Evolutionary conservation across 1,140 invertebrate species (phyloP).

Genomic region (Hestina assimilis): DNA sequence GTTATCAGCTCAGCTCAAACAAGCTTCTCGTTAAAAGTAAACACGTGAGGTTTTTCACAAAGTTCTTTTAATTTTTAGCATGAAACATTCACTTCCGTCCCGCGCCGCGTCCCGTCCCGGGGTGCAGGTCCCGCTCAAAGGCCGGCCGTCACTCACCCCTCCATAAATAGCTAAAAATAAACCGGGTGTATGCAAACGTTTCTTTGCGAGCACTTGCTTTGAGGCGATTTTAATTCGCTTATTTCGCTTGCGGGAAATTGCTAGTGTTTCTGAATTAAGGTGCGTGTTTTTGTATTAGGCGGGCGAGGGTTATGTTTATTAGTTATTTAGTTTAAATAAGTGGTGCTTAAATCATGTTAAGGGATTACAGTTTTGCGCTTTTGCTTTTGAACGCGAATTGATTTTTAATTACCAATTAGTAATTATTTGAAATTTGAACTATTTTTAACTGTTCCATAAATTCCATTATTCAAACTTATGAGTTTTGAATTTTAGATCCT

Average conservation of each 20-base stretch:
- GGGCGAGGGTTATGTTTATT: background rate
- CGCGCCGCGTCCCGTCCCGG: conserved; percentile 29
- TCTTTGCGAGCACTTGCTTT: conserved; percentile 67
- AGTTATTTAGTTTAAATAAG: no score
- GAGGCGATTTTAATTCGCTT: conserved; percentile 73
- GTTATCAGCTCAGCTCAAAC: conserved; percentile 12
- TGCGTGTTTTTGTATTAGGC: conserved; percentile 5
- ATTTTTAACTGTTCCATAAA: no score
- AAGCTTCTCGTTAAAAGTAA: conserved; percentile 18
- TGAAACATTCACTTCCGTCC: conserved; percentile 22
- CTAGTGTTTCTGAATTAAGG: conserved; percentile 62
- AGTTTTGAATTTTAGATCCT: no score
- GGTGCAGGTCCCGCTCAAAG: conserved; percentile 40
- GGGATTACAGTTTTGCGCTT: no score
- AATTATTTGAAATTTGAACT: no score
- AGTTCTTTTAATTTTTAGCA: conserved; percentile 37
- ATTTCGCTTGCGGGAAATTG: conserved; percentile 62
- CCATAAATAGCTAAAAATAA: conserved; percentile 62
- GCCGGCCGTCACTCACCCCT: conserved; percentile 55
- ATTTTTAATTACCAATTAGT: no score
- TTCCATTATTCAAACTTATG: no score
- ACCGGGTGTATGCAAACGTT: conserved; percentile 56
- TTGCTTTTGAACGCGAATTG: no score
- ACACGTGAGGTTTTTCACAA: conserved; percentile 29
- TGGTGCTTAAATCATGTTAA: no score